Conservation (phyloP, 2,797 vertebrate genomes). For the Coilia nasus region DNA sequence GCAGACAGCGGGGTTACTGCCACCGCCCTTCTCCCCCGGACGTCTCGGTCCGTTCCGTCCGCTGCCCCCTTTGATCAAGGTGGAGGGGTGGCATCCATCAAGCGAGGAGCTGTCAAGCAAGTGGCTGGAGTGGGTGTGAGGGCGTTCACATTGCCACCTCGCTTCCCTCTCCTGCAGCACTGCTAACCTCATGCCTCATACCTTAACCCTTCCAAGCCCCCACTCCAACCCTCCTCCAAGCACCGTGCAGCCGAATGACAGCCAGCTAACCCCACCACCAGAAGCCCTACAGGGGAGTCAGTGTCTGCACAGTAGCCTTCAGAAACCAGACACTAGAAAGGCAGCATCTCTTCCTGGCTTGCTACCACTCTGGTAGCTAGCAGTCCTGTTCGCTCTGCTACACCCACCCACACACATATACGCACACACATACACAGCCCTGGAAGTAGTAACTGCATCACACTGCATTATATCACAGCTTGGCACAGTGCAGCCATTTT, state of each 20-base stretch:
- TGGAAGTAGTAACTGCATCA: slow-evolving; percentile 7
- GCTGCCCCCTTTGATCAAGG: neutral
- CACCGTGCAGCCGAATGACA: neutral
- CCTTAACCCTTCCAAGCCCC: too few relatives aligned
- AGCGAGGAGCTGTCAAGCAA: slow-evolving; percentile 18
- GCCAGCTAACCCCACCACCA: neutral
- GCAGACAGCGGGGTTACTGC: slow-evolving; percentile 24
- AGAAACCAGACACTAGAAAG: slow-evolving; percentile 14
- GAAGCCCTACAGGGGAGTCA: neutral
- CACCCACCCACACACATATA: neutral
- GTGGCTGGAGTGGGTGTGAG: neutral
- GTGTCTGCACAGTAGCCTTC: neutral
- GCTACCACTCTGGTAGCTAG: neutral
- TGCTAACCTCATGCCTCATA: neutral
- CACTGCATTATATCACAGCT: slow-evolving; percentile 7
- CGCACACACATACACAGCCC: neutral
- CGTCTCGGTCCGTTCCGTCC: neutral
- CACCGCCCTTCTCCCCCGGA: slow-evolving; percentile 2
- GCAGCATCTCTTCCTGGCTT: slow-evolving; percentile 1
- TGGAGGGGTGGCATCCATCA: slow-evolving; percentile 19
- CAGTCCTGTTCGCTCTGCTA: neutral
- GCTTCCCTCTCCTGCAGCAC: neutral
- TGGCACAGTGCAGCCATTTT: neutral
- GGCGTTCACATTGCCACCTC: neutral
- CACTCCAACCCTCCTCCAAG: neutral